Percentiles rank a stretch among this genome's conserved stretches.
phyloP scores from a whole-genome alignment of 2,797 vertebrate species.

The Geotrypetes seraphini region DNA sequence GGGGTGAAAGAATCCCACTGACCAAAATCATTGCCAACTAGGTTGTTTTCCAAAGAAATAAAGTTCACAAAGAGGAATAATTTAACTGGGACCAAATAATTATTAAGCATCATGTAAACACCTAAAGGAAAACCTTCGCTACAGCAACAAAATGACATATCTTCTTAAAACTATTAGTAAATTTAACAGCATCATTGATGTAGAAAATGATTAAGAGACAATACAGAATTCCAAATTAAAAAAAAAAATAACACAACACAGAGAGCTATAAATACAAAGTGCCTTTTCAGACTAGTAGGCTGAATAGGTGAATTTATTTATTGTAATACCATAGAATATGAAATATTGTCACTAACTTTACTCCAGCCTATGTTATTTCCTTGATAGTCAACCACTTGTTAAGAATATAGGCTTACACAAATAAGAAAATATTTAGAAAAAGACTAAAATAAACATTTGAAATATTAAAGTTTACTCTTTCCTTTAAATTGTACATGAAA shows the following conservation, averaged over 20 bases:
- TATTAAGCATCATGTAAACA: constrained; percentile 32
- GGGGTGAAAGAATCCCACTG: no score
- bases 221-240: constrained; percentile 48
- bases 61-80: not conserved
- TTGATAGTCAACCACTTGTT: no score
- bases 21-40: no score
- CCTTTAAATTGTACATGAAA: no score
- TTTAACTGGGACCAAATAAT: constrained; percentile 2
- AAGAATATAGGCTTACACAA: no score
- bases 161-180: constrained; percentile 34
- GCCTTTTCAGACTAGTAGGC: constrained; percentile 60
- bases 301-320: no score
- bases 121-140: constrained; percentile 13
- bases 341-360: no score
- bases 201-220: constrained; percentile 50
- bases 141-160: constrained; percentile 6
- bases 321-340: no score
- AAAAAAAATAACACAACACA: constrained; percentile 41
- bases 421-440: no score
- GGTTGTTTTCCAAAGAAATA: not conserved
- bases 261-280: constrained; percentile 64
- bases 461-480: no score
- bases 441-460: no score
- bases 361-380: no score
- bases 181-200: constrained; percentile 33